Base-by-base conservation (phyloP, 2,113 vertebrate species). In the Amphilophus citrinellus region DNA sequence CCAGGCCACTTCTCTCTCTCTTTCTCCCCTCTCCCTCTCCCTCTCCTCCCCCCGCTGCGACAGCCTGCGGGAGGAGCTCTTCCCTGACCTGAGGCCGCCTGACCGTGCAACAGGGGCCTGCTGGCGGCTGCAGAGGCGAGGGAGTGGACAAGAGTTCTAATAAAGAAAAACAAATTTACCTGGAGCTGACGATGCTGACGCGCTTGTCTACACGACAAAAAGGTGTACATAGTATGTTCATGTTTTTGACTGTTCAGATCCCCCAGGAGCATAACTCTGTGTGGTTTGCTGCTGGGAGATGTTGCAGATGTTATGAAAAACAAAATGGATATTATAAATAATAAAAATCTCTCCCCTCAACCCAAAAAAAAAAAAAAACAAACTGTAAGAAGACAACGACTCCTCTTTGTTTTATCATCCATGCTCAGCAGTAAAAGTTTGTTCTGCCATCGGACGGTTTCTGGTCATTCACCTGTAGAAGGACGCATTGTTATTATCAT, bases 191-290 rank as follows among this genome's bases (percentile, higher is more conserved):
- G 86, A 94, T 93, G 93, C 87, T 90, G 97, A 97, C 95, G 97
- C 97, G 97, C 97, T 98, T 97, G 97, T 98, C 97, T 97, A 97
- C 97, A 97, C 95, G 97, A 98, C 97, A 95, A 97, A 98, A 97
- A 98, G 97, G 97, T 99, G 98, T 99, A 99, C 97, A 99, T 99
- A 99, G 97, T 99, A 97, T 98, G 97, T 98, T 98, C 96, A 98
- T 98, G 97, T 99, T 95, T 86, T 96, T 98, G 97, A 98, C 98
- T 98, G 97, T 98, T 98, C 97, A 96, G 92, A 90, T 97, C 96
- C 97, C 96, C 97, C 96, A 96, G 96, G 96, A 97, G 94, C 93
- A 91, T 94, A 91, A 94, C 94, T 91, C 82, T 73, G 86, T 89
- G 84, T 90, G 92, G 93, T 97, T 94, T 97, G 97, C 97, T 97